Conservation (phyloP, 2,113 vertebrate species). For the Strix aluco region DNA sequence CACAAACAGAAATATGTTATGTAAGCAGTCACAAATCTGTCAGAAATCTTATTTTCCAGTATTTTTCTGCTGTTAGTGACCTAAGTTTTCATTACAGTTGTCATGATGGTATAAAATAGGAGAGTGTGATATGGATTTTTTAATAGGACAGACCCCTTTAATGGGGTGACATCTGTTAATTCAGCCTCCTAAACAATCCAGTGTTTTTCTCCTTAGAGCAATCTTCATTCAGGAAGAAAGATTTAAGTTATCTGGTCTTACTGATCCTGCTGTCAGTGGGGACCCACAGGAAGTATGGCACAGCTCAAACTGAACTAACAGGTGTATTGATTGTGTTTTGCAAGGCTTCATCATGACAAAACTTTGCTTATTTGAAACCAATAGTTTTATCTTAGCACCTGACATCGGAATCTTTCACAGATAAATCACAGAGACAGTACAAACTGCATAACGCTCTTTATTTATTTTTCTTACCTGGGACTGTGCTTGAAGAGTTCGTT, state of each 20-base stretch:
- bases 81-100: background rate
- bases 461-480: slow-evolving; percentile 85
- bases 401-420: background rate
- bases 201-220: background rate
- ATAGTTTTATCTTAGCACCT: background rate
- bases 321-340: background rate
- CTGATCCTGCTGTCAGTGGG: background rate
- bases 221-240: background rate
- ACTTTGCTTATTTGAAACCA: background rate
- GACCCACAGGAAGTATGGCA: background rate
- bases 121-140: background rate
- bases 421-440: background rate
- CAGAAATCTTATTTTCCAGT: background rate
- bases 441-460: background rate
- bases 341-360: background rate
- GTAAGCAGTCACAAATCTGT: background rate
- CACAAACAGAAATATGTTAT: background rate
- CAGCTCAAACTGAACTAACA: background rate
- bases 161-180: background rate
- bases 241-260: background rate
- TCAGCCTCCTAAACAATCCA: background rate
- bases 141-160: background rate
- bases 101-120: background rate
- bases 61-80: background rate
- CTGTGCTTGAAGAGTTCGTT: slow-evolving; percentile 87